Evolutionary conservation across 2,113 vertebrate genomes (phyloP), one percentile per base, ranked within the genome.

Genomic region (Pseudonaja textilis): DNA sequence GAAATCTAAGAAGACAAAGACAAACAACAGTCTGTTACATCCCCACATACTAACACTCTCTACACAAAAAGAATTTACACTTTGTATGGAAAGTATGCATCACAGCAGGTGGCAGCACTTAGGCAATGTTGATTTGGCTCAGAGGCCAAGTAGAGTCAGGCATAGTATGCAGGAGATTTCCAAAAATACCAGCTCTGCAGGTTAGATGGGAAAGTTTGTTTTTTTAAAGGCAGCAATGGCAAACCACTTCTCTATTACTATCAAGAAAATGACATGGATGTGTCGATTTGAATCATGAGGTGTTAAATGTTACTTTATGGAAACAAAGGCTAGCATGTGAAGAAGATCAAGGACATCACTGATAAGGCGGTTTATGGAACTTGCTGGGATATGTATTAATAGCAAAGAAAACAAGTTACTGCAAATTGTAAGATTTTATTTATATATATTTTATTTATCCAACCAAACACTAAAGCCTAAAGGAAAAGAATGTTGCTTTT

Each of bases 1-100:
- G 52, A 57, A 14, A 89, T 95, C 94, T 93, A 93, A 91, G 29
- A 94, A 26, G 42, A 95, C 0, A 0, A 85, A 59, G 91, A 42
- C 42, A 90, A 93, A 94, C 92, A 26, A 23, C 23, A 56, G 56
- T 5, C 90, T 55, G 10, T 45, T 39, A 26, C 25, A 64, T 50
- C 42, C 39, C 29, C 52, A 57, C 74, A 57, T 57, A 56, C 9
- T 7, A 57, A 26, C 39, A 45, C 54, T 12, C 10, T 5, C 22
- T 16, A 91, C 16, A 52, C 4, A 14, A 52, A 86, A 81, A 86
- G 74, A 29, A 45, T 81, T 20, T 74, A 20, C 64, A 74, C 16
- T 39, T 81, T 81, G 6, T 81, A 34, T 81, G 34, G 34, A 42
- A 22, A 34, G 7, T 81, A 42, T 81, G 34, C 74, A 81, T 42